A percentile compares a stretch with the other conserved stretches of the same genome.
Evolutionary conservation across 2,113 vertebrate species (phyloP).

Genomic region (Passer domesticus): DNA sequence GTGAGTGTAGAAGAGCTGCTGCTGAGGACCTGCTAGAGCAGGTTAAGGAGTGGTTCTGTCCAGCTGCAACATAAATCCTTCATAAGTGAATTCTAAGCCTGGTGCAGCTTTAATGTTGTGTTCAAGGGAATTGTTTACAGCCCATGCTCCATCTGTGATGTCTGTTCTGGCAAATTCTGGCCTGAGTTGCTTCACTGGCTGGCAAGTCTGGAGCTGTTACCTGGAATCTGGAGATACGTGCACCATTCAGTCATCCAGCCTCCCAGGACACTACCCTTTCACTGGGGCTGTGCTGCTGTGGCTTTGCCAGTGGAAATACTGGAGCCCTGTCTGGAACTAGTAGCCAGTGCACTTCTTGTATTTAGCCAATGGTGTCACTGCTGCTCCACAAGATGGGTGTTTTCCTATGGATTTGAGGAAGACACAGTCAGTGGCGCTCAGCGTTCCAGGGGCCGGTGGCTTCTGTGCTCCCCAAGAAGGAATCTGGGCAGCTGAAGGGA

Average conservation of each 20-base stretch:
- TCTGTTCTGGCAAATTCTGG: neutral
- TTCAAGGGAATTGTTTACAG: neutral
- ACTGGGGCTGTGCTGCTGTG: fast-evolving
- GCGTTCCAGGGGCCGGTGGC: neutral
- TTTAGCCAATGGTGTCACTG: slow-evolving; percentile 72
- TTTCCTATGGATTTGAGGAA: neutral
- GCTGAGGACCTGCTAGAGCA: neutral
- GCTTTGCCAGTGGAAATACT: neutral
- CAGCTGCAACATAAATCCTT: neutral
- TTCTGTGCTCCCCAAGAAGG: fast-evolving
- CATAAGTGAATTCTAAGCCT: neutral
- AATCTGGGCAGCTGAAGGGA: neutral
- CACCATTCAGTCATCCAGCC: fast-evolving
- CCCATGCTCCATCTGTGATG: fast-evolving
- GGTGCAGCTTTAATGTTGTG: neutral
- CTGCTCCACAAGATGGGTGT: slow-evolving; percentile 50
- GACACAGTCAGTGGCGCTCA: neutral
- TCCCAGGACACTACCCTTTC: neutral
- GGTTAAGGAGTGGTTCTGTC: neutral
- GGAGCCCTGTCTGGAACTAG: neutral
- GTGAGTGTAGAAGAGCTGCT: neutral
- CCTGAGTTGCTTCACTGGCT: neutral
- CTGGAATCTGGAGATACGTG: neutral
- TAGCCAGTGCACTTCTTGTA: slow-evolving; percentile 52
- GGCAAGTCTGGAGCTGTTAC: neutral